Evolutionary conservation across 1,140 invertebrate genomes (phyloP).

Genomic region (Thalassaphorura encarpata): DNA sequence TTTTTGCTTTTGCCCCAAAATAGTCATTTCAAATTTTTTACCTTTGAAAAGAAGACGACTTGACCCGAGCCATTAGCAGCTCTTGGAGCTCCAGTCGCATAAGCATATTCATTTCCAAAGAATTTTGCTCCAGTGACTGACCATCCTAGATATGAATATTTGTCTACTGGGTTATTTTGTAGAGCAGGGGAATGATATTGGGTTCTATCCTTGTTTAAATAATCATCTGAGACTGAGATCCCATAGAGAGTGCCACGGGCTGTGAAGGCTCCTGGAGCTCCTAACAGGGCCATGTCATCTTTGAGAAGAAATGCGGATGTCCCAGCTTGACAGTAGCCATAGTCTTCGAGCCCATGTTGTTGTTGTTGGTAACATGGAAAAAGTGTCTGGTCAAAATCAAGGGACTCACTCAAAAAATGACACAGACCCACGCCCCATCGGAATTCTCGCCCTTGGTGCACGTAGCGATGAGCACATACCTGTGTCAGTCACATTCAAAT

Average conservation of each 20-base stretch:
- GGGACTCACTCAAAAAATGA: slow-evolving; percentile 64
- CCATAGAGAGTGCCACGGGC: slow-evolving; percentile 81
- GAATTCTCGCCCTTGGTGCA: slow-evolving; percentile 58
- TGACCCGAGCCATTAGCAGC: slow-evolving; percentile 71
- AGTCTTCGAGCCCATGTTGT: slow-evolving; percentile 68
- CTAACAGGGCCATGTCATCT: slow-evolving; percentile 69
- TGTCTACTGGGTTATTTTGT: slow-evolving; percentile 61
- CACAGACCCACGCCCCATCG: slow-evolving; percentile 81
- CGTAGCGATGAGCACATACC: slow-evolving; percentile 83
- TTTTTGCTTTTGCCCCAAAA: too few species aligned
- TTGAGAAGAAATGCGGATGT: slow-evolving; percentile 68
- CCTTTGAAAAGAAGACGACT: slow-evolving; percentile 67
- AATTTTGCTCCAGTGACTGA: slow-evolving; percentile 72
- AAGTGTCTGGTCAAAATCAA: slow-evolving; percentile 58
- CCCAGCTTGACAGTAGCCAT: slow-evolving; percentile 84
- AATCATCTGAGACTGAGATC: slow-evolving; percentile 61
- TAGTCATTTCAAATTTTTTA: slow-evolving; percentile 19
- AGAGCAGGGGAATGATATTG: slow-evolving; percentile 61
- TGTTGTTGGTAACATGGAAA: slow-evolving; percentile 64
- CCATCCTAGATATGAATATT: slow-evolving; percentile 68
- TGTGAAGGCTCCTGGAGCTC: slow-evolving; percentile 56
- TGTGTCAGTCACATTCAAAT: slow-evolving; percentile 43
- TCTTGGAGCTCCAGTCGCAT: slow-evolving; percentile 71
- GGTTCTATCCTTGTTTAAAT: slow-evolving; percentile 61
- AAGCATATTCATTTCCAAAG: slow-evolving; percentile 52